Base-by-base conservation (phyloP, 2,888 invertebrate genomes). In the Apamea sordens region DNA sequence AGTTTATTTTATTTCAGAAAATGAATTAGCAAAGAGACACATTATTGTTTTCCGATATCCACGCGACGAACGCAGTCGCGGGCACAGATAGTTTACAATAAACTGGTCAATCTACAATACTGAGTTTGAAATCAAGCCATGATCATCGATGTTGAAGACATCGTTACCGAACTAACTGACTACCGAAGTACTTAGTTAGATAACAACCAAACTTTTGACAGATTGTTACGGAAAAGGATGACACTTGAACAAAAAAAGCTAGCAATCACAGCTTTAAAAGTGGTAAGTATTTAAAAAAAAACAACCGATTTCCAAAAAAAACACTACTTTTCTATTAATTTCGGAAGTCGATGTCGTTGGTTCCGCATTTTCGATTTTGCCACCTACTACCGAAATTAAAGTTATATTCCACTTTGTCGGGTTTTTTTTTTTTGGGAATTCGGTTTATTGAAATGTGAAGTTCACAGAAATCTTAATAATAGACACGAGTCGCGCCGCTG, bases 121-220 rank as follows among this genome's bases (percentile, higher is more conserved):
- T 67, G 3, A 69, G 21, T 32, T 50, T 15, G 24, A 50, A 32
- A 6, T 61, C 61, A 28, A n/a, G 24, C 50, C 21, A 50, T 24
- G 32, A 32, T 18, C n/a, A 6, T n/a, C 28, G 68, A 50, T 24
- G 32, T 8, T 50, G 32, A 69, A 32, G 32, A 24, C 21, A 32
- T 50, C 50, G 24, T 69, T 50, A 50, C 69, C 24, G 6, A 69
- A 32, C 4, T 50, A 50, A 28, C 69, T 3, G 7, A 21, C 28
- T 47, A 18, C 0, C 59, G 28, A 8, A n/a, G 15, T 8, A n/a
- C 41, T 18, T 18, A 41, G 24, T 36, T n/a, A 36, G 10, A 36
- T 70, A 70, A 71, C 56, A 71, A 59, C n/a, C 11, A 59, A 36
- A 71, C 36, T 56, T 56, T 59, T 71, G 71, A 59, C 59, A 59